Base-by-base conservation (phyloP, 2,888 invertebrate species). In the Thelaira solivaga region DNA sequence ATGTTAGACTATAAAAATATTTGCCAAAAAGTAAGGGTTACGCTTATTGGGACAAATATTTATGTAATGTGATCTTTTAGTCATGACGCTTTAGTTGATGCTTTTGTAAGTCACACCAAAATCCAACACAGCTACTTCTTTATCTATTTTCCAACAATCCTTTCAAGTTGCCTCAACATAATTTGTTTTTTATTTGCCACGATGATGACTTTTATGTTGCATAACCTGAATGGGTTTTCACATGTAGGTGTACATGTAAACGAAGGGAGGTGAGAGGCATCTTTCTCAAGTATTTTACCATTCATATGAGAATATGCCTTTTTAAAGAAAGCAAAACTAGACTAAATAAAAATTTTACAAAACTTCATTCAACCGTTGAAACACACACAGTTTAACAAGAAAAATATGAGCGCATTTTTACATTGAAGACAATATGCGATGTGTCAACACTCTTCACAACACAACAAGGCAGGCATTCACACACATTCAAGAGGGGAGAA, bases 281-380 rank as follows among this genome's bases (percentile, higher is more conserved):
- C 20, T 36, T 62, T 26, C 34, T 34, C 18, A 62, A 68, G 55
- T 39, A 67, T n/a, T n/a, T n/a, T n/a, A n/a, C n/a, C n/a, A n/a
- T n/a, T n/a, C 61, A 68, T 68, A 36, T 24, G 68, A 62, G 45
- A 64, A 73, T 73, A 51, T 73, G 77, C 73, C n/a, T n/a, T n/a
- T n/a, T n/a, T n/a, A n/a, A n/a, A n/a, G n/a, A 78, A 78, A 64
- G 69, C 73, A 69, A 76, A 39, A 55, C 45, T 67, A 76, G 55
- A 43, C 55, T 61, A 67, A 47, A 55, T 69, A 22, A 64, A 67
- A 39, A 55, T 72, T 53, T 29, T 53, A 34, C 45, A 61, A 65
- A 34, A 31, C 53, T 18, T 20, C 51, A 59, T 22, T 20, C 57
- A 31, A 0, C 8, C 8, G 18, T 10, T 36, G 4, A 39, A 11